Percentiles rank a stretch among this genome's conserved stretches.
Evolutionary conservation across 2,797 vertebrate species (phyloP).

Genomic region (Orestias chungarensis): DNA sequence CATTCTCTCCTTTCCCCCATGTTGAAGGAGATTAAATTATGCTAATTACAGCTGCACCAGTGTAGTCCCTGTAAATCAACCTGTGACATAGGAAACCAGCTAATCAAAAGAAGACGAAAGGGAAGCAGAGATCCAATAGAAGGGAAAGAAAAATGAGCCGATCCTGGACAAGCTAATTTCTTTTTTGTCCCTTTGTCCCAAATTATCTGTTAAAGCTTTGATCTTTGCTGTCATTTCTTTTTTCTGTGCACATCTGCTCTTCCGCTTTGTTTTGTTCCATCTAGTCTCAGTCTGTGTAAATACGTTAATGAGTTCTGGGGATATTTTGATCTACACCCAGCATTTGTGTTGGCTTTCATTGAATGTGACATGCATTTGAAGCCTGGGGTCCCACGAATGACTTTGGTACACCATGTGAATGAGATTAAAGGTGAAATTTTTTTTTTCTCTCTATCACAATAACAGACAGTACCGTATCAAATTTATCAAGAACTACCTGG

Average conservation of each 20-base stretch:
- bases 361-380: not conserved
- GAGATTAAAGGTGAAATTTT: not conserved
- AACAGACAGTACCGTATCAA: not conserved
- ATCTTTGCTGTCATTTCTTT: conserved; percentile 25
- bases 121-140: not conserved
- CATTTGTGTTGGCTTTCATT: not conserved
- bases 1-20: not conserved
- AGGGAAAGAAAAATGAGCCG: conserved; percentile 3
- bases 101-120: not conserved
- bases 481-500: not conserved
- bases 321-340: not conserved
- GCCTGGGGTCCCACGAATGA: not conserved
- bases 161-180: conserved; percentile 6
- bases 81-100: not conserved
- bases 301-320: conserved; percentile 5
- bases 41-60: not conserved
- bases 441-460: not conserved
- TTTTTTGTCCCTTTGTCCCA: conserved; percentile 16
- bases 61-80: not conserved
- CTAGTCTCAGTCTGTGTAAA: not conserved
- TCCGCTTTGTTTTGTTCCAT: not conserved
- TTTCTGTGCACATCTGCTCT: not conserved
- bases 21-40: not conserved
- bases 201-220: conserved; percentile 32
- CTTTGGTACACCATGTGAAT: not conserved